Evolutionary conservation across 2,888 invertebrate genomes (phyloP), one percentile per base, ranked within the genome.

Genomic region (Epicampocera succincta): DNA sequence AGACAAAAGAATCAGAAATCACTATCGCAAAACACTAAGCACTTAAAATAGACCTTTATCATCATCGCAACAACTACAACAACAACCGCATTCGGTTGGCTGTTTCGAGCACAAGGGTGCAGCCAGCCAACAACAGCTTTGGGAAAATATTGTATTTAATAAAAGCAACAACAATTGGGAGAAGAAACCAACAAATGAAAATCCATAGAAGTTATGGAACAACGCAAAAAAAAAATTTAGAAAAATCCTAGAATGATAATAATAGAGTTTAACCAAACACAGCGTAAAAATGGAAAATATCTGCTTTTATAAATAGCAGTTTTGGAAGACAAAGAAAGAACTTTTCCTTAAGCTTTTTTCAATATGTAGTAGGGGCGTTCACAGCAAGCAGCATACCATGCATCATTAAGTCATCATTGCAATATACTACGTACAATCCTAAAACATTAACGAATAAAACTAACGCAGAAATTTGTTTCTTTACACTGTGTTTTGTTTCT

Each of bases 41-140:
- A 78, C 78, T 82, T 82, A 82, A 82, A 82, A 75, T 78, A 82
- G 78, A 78, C 74, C 74, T 78, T 81, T 81, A 81, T 81, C 77
- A 73, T 68, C 66, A 63, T 65, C n/a, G 12, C 19, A 63, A 60
- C 2, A 72, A 60, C 13, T 21, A 33, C 19, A 50, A 65, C 12
- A 48, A 50, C 58, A 61, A 17, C 44, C 65, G 13, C 40, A 66
- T 68, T 48, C 15, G 48, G 29, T 25, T 29, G 52, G 48, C 19
- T 50, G 9, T 33, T 48, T 11, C 15, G 29, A 15, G 21, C 33
- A 54, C 65, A 73, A 79, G 78, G 78, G 78, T 79, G 78, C 78
- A 79, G 78, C 72, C 52, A 42, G 46, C 19, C 50, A 75, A 42
- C 68, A 63, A 66, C 61, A 63, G 76, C 81, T 81, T 82, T 82